Evolutionary conservation across 2,797 vertebrate genomes (phyloP).

Genomic region (Leuciscus waleckii): DNA sequence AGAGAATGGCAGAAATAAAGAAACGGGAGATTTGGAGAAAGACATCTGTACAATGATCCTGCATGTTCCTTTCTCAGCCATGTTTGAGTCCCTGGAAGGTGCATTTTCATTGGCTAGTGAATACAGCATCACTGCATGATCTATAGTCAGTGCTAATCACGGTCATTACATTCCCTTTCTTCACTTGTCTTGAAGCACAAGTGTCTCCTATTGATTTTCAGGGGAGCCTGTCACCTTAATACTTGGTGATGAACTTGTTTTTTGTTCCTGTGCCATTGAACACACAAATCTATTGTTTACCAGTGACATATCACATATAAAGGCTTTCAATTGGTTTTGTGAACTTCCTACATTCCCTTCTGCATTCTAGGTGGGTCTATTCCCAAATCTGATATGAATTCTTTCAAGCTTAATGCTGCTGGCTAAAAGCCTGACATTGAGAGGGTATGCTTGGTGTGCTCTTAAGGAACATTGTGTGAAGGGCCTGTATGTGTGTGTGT

Average conservation of each 20-base stretch:
- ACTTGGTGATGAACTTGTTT: conserved; percentile 22
- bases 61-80: conserved; percentile 5
- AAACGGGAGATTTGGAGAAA: neutral
- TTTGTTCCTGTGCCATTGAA: conserved; percentile 32
- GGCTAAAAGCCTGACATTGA: conserved; percentile 54
- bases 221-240: conserved; percentile 23
- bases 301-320: conserved; percentile 26
- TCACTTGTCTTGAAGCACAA: conserved; percentile 27
- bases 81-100: neutral
- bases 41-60: conserved; percentile 37
- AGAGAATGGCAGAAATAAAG: conserved; percentile 24
- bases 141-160: conserved; percentile 34
- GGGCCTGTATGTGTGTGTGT: conserved; percentile 16
- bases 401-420: conserved; percentile 46
- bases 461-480: conserved; percentile 41
- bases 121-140: conserved; percentile 26
- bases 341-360: conserved; percentile 41
- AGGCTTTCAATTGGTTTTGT: conserved; percentile 41
- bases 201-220: conserved; percentile 31
- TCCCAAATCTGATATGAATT: conserved; percentile 55
- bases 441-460: conserved; percentile 48
- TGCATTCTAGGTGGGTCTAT: conserved; percentile 43
- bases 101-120: conserved; percentile 34
- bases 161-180: conserved; percentile 39
- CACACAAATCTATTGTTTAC: conserved; percentile 45